Evolutionary conservation across 2,888 invertebrate species (phyloP).

Genomic region (Clusia tigrina): DNA sequence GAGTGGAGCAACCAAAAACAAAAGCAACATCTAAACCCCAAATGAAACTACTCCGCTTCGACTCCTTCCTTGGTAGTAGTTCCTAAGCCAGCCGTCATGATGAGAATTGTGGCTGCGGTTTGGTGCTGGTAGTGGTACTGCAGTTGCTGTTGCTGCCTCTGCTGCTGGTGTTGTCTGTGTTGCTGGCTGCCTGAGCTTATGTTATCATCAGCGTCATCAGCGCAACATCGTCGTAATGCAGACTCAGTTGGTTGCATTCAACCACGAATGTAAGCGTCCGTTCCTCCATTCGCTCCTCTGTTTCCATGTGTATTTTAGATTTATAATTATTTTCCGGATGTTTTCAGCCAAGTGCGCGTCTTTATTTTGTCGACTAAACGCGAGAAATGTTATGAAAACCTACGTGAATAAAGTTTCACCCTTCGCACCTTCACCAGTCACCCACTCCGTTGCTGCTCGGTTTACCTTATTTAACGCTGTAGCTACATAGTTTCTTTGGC

Average conservation of each 20-base stretch:
- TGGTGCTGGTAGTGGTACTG: slow-evolving; percentile 19
- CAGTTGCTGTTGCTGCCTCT: slow-evolving; percentile 41
- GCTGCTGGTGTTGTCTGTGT: slow-evolving; percentile 18
- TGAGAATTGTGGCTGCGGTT: neutral
- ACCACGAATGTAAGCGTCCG: slow-evolving; percentile 15
- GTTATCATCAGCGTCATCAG: neutral
- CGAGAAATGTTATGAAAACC: neutral
- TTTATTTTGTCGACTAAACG: neutral
- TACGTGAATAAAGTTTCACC: neutral
- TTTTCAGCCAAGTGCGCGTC: slow-evolving; percentile 16
- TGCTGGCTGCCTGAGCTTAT: slow-evolving; percentile 13
- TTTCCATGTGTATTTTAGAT: slow-evolving; percentile 26
- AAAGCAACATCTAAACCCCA: too few species aligned
- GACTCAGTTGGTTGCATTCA: slow-evolving; percentile 39
- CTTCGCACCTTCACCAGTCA: neutral
- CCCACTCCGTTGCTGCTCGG: slow-evolving; percentile 3
- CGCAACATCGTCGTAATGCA: neutral
- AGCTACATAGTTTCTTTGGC: slow-evolving; percentile 20
- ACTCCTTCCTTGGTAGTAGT: too few species aligned
- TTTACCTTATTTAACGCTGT: slow-evolving; percentile 21
- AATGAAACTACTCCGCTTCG: too few species aligned
- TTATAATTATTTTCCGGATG: slow-evolving; percentile 53
- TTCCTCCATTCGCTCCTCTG: neutral
- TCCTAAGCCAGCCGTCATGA: slow-evolving; percentile 5
- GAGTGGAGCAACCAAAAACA: too few species aligned